A percentile compares a stretch with the other conserved stretches of the same genome.
Evolutionary conservation across 2,113 vertebrate species (phyloP).

Genomic region (Piprites chloris): DNA sequence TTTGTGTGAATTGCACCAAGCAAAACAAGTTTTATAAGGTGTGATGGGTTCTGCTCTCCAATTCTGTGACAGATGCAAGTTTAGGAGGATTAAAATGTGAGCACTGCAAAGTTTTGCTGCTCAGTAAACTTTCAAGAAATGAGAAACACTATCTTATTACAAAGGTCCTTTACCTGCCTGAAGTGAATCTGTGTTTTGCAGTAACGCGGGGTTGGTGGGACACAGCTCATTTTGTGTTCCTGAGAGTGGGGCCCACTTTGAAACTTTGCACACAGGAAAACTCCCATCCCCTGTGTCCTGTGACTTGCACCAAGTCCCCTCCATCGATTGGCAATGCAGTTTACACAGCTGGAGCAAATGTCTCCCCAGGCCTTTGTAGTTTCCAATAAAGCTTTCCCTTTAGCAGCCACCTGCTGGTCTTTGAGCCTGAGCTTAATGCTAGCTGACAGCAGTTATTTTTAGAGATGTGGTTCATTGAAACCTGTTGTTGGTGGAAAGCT

Average conservation of each 20-base stretch:
- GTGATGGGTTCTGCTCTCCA: not conserved
- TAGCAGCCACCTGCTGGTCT: constrained; percentile 60
- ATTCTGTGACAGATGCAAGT: not conserved
- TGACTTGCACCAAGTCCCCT: not conserved
- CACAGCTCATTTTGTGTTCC: not conserved
- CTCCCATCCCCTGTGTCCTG: not conserved
- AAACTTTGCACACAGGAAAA: not conserved
- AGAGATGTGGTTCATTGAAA: constrained; percentile 59
- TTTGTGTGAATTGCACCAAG: not conserved
- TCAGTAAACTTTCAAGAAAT: not conserved
- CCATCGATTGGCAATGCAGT: not conserved
- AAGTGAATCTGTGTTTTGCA: not conserved
- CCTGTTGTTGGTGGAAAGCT: constrained; percentile 57
- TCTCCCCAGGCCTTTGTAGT: constrained; percentile 42
- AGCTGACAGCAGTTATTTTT: constrained; percentile 61
- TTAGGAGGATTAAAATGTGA: not conserved
- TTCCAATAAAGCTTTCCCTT: constrained; percentile 32
- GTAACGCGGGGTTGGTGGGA: not conserved
- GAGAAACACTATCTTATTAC: not conserved
- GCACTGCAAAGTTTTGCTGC: not conserved
- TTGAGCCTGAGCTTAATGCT: constrained; percentile 42
- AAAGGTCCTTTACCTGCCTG: not conserved
- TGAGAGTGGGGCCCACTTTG: not conserved
- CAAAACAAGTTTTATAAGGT: not conserved
- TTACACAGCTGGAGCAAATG: constrained; percentile 41